Evolutionary conservation across 2,797 vertebrate genomes (phyloP).

Genomic region (Apodemus agrarius): DNA sequence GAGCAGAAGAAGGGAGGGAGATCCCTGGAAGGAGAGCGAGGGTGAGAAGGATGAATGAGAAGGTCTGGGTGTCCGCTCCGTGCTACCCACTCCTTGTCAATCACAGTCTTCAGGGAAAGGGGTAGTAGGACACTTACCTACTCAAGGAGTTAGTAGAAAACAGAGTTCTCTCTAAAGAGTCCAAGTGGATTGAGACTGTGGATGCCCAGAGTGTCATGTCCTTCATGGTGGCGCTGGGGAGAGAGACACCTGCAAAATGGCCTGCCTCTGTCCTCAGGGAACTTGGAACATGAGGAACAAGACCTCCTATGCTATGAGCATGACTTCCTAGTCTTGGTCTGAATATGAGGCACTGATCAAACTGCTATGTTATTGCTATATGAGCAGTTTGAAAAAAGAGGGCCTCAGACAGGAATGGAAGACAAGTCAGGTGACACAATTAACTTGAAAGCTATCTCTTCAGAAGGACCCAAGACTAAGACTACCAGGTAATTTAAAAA

Average conservation of each 20-base stretch:
- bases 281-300: not conserved
- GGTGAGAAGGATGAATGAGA: not conserved
- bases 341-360: not conserved
- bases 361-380: too few relatives aligned
- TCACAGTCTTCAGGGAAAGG: not conserved
- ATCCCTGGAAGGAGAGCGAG: not conserved
- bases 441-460: slow-evolving; percentile 37
- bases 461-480: slow-evolving; percentile 15
- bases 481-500: not conserved
- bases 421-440: not conserved
- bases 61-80: not conserved
- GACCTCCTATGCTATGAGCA: not conserved
- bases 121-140: not conserved
- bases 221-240: not conserved
- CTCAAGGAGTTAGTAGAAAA: not conserved
- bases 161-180: not conserved
- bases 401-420: not conserved
- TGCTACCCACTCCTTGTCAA: not conserved
- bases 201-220: not conserved
- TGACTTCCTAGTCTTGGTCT: not conserved
- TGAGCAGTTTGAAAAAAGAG: not conserved
- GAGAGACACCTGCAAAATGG: not conserved
- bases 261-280: not conserved
- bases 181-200: not conserved
- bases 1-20: not conserved